Percentiles rank a stretch among this genome's conserved stretches.
Evolutionary conservation across 2,797 vertebrate genomes (phyloP).

Genomic region (Typhlichthys eigenmanni): DNA sequence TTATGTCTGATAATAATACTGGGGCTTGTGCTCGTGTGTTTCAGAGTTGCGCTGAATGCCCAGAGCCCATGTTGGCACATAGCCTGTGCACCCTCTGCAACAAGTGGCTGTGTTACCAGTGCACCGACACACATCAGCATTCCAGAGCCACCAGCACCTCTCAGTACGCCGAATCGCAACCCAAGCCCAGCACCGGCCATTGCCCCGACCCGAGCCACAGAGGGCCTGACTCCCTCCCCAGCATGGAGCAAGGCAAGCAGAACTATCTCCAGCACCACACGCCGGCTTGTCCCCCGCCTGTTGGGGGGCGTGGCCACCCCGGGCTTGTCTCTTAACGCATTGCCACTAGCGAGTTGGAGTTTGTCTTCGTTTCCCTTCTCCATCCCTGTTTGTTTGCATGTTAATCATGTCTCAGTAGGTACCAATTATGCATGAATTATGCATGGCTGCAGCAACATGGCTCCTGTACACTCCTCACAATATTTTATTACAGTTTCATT

Average conservation of each 20-base stretch:
- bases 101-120: conserved; percentile 84
- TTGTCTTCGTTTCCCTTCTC: not conserved
- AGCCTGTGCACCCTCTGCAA: conserved; percentile 83
- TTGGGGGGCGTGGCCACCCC: not conserved
- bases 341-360: conserved; percentile 6
- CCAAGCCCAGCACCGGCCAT: conserved; percentile 52
- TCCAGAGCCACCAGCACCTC: conserved; percentile 47
- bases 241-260: conserved; percentile 66
- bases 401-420: conserved; percentile 50
- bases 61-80: conserved; percentile 76
- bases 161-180: conserved; percentile 64
- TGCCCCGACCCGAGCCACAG: conserved; percentile 67
- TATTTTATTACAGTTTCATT: conserved; percentile 65
- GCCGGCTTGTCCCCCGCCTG: conserved; percentile 4
- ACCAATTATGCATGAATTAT: conserved; percentile 63
- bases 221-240: conserved; percentile 57
- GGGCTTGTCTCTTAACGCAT: not conserved
- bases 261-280: conserved; percentile 13
- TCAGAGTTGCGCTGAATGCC: conserved; percentile 80
- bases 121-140: conserved; percentile 81
- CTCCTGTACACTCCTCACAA: conserved; percentile 49
- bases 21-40: conserved; percentile 9
- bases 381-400: conserved; percentile 33
- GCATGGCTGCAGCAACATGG: conserved; percentile 51
- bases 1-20: conserved; percentile 2